These are phyloP conservation scores for Corvus hawaiiensis DNA, from an alignment of 2,113 vertebrate species.

Conservation along the genomic window DNA sequence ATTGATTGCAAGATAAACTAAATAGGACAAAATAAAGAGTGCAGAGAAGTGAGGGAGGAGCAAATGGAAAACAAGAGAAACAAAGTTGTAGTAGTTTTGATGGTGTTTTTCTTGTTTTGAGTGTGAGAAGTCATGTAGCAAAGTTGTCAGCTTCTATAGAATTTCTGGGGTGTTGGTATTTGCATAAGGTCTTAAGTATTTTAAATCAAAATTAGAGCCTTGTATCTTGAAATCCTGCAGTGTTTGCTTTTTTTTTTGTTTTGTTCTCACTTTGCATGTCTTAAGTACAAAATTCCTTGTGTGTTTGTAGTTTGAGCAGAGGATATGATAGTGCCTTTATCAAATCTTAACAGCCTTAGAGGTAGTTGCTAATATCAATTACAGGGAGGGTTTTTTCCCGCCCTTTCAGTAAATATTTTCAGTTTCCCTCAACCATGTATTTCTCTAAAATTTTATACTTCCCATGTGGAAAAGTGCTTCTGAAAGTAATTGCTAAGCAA, in stretches of 20 bases:
- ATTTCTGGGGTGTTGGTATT: background rate
- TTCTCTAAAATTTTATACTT: background rate
- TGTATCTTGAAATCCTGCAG: background rate
- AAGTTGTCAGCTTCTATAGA: background rate
- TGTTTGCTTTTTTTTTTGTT: background rate
- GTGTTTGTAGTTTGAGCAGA: background rate
- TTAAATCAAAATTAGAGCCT: background rate
- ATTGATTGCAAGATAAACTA: background rate
- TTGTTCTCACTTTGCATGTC: background rate
- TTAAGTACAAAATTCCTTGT: background rate
- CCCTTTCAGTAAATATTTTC: background rate
- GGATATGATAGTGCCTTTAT: background rate
- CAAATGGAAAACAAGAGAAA: background rate
- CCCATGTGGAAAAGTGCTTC: background rate
- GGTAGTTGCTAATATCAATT: background rate
- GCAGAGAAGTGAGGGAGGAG: background rate
- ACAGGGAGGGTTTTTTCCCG: rapidly evolving
- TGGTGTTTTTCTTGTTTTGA: background rate
- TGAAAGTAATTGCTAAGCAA: background rate
- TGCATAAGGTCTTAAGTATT: background rate
- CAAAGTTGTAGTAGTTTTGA: background rate
- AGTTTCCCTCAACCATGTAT: background rate
- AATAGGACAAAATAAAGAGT: background rate
- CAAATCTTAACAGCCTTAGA: background rate
- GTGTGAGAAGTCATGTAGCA: background rate